These are phyloP conservation scores for Mirza zaza DNA, from an alignment of 2,113 vertebrate genomes.

Conservation along the genomic window DNA sequence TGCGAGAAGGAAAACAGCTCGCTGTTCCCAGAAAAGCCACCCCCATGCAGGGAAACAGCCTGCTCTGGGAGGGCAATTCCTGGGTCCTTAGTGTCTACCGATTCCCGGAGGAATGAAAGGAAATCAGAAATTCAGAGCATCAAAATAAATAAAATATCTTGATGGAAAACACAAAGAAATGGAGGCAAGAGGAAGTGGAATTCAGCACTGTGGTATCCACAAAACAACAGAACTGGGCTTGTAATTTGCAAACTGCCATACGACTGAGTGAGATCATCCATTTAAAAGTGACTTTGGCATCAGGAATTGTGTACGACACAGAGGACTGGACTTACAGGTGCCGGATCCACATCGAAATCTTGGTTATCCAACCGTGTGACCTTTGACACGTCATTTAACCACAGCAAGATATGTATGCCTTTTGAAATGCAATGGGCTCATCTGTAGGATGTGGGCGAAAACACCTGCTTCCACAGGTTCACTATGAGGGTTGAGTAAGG, in stretches of 20 bases:
- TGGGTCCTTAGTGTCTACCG: accelerated
- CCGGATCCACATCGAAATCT: accelerated
- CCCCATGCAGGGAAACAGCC: accelerated
- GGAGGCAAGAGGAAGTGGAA: background rate
- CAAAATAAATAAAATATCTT: background rate
- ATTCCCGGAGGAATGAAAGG: background rate
- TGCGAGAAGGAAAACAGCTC: accelerated
- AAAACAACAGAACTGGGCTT: background rate
- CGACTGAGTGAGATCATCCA: background rate
- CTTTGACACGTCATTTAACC: too few relatives aligned
- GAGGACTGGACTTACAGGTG: background rate
- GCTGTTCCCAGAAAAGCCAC: too few relatives aligned
- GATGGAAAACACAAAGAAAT: background rate
- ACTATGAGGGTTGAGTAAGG: background rate
- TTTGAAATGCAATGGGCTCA: background rate
- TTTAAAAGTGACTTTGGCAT: background rate
- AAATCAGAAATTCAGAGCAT: background rate
- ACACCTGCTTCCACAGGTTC: background rate
- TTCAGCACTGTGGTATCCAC: background rate
- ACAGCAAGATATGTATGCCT: background rate
- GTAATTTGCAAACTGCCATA: background rate
- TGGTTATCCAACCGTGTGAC: background rate
- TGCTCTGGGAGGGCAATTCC: background rate
- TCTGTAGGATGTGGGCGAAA: background rate
- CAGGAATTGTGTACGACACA: background rate